These are phyloP conservation scores for Poecilobothrus nobilitatus DNA, from an alignment of 2,888 invertebrate species.

Conservation along the genomic window DNA sequence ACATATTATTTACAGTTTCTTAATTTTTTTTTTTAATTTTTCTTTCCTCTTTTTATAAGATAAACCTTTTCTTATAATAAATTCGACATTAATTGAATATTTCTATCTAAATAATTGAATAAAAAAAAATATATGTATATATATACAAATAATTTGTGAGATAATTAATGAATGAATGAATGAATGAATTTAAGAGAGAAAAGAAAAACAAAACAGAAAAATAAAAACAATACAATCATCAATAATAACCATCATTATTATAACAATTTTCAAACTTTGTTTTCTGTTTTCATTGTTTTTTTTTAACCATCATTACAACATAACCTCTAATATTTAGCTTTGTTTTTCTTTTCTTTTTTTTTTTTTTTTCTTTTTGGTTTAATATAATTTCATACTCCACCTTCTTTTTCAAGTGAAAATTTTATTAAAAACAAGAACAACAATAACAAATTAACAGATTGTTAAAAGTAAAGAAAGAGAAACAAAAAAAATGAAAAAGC, in stretches of 20 bases:
- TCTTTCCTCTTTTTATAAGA: too few relatives aligned
- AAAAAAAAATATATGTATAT: too few relatives aligned
- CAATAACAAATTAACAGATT: too few relatives aligned
- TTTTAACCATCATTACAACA: neutral
- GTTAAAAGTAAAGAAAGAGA: neutral
- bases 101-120: too few relatives aligned
- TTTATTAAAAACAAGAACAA: too few relatives aligned
- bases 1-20: too few relatives aligned
- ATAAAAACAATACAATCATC: neutral
- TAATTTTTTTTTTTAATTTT: too few relatives aligned
- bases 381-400: neutral
- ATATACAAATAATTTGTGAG: too few relatives aligned
- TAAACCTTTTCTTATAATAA: too few relatives aligned
- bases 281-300: too few relatives aligned
- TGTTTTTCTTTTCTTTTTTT: neutral
- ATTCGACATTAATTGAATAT: too few relatives aligned
- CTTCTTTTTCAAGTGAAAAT: neutral
- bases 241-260: slow-evolving; percentile 3
- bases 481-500: neutral
- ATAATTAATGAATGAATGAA: neutral
- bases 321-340: neutral
- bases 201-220: neutral
- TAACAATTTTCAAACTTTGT: neutral
- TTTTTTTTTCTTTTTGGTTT: neutral
- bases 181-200: neutral